These are phyloP conservation scores for Petrocephalus microphthalmus DNA, from an alignment of 2,113 vertebrate species.

Conservation along the genomic window DNA sequence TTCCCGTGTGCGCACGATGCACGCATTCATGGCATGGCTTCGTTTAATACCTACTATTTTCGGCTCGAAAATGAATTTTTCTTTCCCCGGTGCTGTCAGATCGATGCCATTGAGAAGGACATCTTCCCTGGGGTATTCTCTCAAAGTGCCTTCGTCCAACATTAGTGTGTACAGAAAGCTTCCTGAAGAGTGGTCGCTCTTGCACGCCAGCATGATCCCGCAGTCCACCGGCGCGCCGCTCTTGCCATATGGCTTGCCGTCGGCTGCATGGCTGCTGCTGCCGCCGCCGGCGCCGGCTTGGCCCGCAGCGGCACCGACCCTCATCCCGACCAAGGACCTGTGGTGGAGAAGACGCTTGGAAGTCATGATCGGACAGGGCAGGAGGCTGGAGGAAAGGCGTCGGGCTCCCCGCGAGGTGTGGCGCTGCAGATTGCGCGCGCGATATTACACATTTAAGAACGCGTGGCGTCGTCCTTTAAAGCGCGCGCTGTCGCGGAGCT, in stretches of 20 bases:
- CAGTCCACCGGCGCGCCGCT: slow-evolving; percentile 35
- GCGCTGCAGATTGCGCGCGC: slow-evolving; percentile 41
- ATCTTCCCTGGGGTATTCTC: slow-evolving; percentile 41
- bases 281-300: too few species aligned
- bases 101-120: slow-evolving; percentile 40
- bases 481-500: slow-evolving; percentile 35
- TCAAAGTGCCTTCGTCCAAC: slow-evolving; percentile 43
- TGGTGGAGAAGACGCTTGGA: slow-evolving; percentile 62
- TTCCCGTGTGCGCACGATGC: not conserved
- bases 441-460: slow-evolving; percentile 62
- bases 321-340: slow-evolving; percentile 45
- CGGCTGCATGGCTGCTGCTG: slow-evolving; percentile 43
- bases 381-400: slow-evolving; percentile 55
- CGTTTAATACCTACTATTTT: slow-evolving; percentile 58
- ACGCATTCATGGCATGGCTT: not conserved
- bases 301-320: slow-evolving; percentile 35
- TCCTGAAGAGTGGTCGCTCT: slow-evolving; percentile 33
- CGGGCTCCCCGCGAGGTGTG: slow-evolving; percentile 51
- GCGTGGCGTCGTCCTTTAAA: slow-evolving; percentile 42
- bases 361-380: slow-evolving; percentile 58
- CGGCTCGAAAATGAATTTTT: slow-evolving; percentile 42
- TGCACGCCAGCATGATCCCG: slow-evolving; percentile 41
- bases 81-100: slow-evolving; percentile 36
- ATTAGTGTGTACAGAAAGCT: slow-evolving; percentile 41
- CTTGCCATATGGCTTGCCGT: slow-evolving; percentile 42